phyloP scores from a whole-genome alignment of 2,113 vertebrate genomes.

The Colistium nudipinnis region DNA sequence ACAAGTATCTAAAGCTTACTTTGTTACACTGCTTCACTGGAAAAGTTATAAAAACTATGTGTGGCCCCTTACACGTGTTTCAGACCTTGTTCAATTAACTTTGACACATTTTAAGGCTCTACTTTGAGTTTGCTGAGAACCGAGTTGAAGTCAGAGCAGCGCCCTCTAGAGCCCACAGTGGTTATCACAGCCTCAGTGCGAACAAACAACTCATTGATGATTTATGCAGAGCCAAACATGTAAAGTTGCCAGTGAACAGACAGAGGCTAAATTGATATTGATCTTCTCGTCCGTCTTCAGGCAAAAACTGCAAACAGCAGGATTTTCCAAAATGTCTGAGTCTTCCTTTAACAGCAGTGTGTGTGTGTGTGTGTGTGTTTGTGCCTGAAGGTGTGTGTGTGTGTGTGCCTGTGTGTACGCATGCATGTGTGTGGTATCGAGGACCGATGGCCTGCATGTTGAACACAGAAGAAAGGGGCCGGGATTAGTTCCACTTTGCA shows the following conservation, averaged over 20 bases:
- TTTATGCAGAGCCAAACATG: neutral
- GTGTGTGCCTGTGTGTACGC: slow-evolving; percentile 19
- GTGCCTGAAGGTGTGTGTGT: slow-evolving; percentile 13
- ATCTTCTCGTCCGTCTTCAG: slow-evolving; percentile 34
- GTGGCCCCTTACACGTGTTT: no score
- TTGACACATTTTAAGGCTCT: no score
- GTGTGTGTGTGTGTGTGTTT: slow-evolving; percentile 22
- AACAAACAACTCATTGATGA: neutral
- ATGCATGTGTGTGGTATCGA: slow-evolving; percentile 32
- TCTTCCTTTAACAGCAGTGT: slow-evolving; percentile 11
- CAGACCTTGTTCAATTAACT: no score
- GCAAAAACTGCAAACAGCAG: slow-evolving; percentile 32
- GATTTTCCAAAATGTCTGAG: slow-evolving; percentile 36
- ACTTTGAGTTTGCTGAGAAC: no score
- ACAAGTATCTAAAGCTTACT: no score
- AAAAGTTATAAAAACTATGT: no score
- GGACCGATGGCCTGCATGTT: slow-evolving; percentile 29
- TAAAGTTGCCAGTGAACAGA: neutral
- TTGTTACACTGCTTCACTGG: no score
- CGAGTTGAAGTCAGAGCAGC: neutral
- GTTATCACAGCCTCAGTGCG: neutral
- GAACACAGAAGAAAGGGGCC: slow-evolving; percentile 48
- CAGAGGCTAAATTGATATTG: slow-evolving; percentile 8
- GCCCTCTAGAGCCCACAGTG: neutral
- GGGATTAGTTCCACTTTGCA: slow-evolving; percentile 71